Evolutionary conservation across 1,140 invertebrate genomes (phyloP).

Genomic region (Lysiphlebus fabarum): DNA sequence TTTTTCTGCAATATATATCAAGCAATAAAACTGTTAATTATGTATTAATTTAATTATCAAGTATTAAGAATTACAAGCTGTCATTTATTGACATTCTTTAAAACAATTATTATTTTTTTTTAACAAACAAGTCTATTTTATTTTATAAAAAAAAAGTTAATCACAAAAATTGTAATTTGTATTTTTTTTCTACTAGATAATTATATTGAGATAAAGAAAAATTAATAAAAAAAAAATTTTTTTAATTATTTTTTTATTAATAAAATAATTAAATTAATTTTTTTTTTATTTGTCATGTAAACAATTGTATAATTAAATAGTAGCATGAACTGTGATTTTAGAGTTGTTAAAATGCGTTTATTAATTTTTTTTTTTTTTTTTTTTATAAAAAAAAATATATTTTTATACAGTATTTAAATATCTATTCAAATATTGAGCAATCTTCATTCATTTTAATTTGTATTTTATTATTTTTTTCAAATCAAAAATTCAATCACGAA

Average conservation of each 20-base stretch:
- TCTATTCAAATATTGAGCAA: too few species aligned
- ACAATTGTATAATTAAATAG: conserved; percentile 47
- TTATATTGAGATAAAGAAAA: background rate
- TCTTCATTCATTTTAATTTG: too few species aligned
- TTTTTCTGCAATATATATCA: background rate
- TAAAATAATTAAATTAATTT: conserved; percentile 11
- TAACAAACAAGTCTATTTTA: too few species aligned
- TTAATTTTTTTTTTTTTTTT: too few species aligned
- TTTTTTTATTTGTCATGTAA: conserved; percentile 21
- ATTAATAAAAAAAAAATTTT: background rate
- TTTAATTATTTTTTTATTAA: background rate
- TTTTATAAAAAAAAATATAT: too few species aligned
- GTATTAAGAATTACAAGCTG: conserved; percentile 1
- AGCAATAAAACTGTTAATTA: conserved; percentile 21
- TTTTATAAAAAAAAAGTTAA: too few species aligned
- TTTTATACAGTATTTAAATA: too few species aligned
- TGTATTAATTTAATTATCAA: conserved; percentile 25
- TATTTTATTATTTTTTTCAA: too few species aligned
- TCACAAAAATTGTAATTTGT: too few species aligned
- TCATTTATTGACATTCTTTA: background rate
- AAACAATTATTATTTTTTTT: conserved; percentile 2
- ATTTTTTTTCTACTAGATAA: background rate
- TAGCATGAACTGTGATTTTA: conserved; percentile 57
- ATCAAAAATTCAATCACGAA: too few species aligned
- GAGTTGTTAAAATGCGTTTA: conserved; percentile 34